A percentile compares a stretch with the other conserved stretches of the same genome.
These are phyloP conservation scores for Babylonia areolata DNA, from an alignment of 1,140 invertebrate species.

Conservation along the genomic window DNA sequence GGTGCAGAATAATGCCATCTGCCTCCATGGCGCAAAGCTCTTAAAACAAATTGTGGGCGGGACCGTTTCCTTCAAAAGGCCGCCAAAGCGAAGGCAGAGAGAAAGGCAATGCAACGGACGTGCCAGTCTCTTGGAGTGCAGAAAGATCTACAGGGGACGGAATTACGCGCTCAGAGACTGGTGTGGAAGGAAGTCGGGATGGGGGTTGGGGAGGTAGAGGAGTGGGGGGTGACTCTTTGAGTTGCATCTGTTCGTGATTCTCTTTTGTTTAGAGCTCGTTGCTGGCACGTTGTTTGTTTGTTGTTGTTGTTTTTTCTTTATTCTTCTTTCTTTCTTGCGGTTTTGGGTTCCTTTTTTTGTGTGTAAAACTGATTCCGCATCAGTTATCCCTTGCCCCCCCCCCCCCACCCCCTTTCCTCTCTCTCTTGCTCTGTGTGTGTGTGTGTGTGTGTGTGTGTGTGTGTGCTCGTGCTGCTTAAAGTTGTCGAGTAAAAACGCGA, in stretches of 20 bases:
- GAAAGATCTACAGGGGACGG: neutral
- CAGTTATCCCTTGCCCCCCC: no score
- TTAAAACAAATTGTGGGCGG: constrained; percentile 7
- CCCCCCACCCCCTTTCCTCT: no score
- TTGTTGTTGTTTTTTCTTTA: no score
- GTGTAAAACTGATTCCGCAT: no score
- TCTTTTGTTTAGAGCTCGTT: neutral
- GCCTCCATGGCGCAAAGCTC: neutral
- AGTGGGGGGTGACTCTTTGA: neutral
- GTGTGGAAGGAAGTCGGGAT: neutral
- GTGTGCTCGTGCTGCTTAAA: no score
- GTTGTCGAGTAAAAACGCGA: no score
- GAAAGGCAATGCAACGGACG: neutral
- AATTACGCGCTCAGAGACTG: neutral
- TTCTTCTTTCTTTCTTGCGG: no score
- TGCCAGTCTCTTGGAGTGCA: neutral
- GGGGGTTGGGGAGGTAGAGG: no score
- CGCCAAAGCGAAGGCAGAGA: neutral
- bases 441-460: no score
- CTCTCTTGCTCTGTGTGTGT: no score
- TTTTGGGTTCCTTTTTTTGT: no score
- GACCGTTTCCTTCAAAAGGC: neutral
- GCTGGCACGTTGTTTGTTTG: neutral
- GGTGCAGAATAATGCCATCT: neutral
- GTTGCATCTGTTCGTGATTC: neutral